Base-by-base conservation (phyloP, 2,888 invertebrate genomes). In the Apamea anceps region DNA sequence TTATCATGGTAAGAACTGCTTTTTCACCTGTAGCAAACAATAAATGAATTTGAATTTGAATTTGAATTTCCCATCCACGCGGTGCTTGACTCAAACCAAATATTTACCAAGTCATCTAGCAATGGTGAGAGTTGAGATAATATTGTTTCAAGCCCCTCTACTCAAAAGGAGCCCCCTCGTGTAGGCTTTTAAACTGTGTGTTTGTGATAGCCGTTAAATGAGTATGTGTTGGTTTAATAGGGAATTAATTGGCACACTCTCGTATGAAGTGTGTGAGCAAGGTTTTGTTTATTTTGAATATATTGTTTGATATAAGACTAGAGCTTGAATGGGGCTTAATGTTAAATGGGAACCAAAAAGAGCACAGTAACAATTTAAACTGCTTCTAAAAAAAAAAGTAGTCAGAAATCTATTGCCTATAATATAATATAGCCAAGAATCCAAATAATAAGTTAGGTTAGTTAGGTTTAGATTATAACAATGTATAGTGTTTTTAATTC, bases 111-210 rank as follows among this genome's bases (percentile, higher is more conserved):
- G 67, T 77, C 60, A 88, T 80, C 65, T 60, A 70, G 60, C 80
- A 75, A 13, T 65, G 78, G 21, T 28, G 32, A 85, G 82, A 78
- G 78, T 68, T 63, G 28, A 65, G 70, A 68, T 77, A 87, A 85
- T 87, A 87, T 87, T 85, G 62, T 70, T 85, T 48, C 54, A 77
- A 72, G 28, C 74, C n/a, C 37, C 32, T 63, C 28, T 21, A 45
- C 15, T 62, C 0, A 45, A 83, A 51, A 45, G 67, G 13, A 12
- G 13, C n/a, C 21, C 62, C 25, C 72, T 79, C 48, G 32, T 79
- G 66, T 65, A 79, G 65, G 79, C 80, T 68, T 83, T 79, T 79
- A 78, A 63, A 77, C 45, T 67, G 82, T 60, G 67, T 78, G 75
- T 65, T 75, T 68, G 18, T 67, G n/a, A 83, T 70, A 77, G n/a